Evolutionary conservation across 2,113 vertebrate genomes (phyloP).

Genomic region (Trogon surrucura): DNA sequence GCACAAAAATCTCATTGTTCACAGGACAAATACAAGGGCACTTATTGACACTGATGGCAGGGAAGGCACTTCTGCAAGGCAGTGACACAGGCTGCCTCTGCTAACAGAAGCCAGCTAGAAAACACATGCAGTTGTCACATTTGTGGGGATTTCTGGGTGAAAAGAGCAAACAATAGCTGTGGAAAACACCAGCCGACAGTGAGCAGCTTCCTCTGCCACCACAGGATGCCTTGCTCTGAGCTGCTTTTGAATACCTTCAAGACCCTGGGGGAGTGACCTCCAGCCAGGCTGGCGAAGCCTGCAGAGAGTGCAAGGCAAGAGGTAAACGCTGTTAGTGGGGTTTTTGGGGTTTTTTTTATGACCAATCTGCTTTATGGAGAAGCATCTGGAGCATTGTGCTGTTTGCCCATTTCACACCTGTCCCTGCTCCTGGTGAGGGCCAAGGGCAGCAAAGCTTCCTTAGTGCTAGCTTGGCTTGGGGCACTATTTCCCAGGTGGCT

Average conservation of each 20-base stretch:
- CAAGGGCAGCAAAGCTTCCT: not conserved
- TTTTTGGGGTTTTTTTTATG: not conserved
- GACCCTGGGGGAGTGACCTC: not conserved
- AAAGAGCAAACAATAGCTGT: not conserved
- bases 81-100: slow-evolving; percentile 19
- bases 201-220: not conserved
- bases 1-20: slow-evolving; percentile 64
- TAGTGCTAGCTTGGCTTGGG: not conserved
- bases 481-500: not conserved
- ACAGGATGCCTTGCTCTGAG: not conserved
- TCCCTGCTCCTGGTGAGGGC: not conserved
- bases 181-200: not conserved
- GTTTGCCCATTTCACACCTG: not conserved
- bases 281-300: not conserved
- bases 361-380: not conserved
- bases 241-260: not conserved
- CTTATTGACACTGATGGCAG: slow-evolving; percentile 11
- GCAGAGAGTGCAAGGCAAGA: not conserved
- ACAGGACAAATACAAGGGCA: slow-evolving; percentile 45
- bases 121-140: not conserved
- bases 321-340: not conserved
- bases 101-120: not conserved
- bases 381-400: not conserved
- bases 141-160: not conserved
- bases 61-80: not conserved